Base-by-base conservation (phyloP, 2,888 invertebrate genomes). In the Apamea crenata region DNA sequence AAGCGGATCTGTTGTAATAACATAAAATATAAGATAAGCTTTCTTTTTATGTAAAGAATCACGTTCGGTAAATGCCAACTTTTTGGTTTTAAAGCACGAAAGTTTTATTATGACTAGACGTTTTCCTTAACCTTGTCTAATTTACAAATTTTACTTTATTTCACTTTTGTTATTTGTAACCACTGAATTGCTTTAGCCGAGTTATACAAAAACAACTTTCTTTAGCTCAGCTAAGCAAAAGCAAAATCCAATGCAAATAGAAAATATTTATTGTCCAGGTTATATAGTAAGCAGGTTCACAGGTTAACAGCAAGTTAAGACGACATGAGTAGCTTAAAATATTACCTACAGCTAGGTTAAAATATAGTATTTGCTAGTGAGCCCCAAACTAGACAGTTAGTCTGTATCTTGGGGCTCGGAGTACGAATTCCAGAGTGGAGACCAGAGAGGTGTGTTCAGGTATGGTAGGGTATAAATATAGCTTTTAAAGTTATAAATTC, bases 1-100 rank as follows among this genome's bases (percentile, higher is more conserved):
- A 81, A 75, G 29, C 86, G 82, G 71, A 85, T 85, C 59, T 83
- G 71, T 44, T 29, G 66, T 74, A 59, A 72, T 71, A 75, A 72
- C 68, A 75, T 65, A 73, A 81, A 83, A 85, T 85, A n/a, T 65
- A 72, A 71, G 70, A 85, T 59, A 65, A 59, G n/a, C 75, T 86
- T 83, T 82, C 75, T 86, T 83, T 85, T 83, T 61, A 53, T 47
- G 63, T 73, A 69, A 74, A 71, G n/a, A 66, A 70, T 65, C 56
- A 63, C 40, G 66, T 82, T 74, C 63, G 25, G 56, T 61, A 72
- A 73, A 86, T 63, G 66, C 29, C 53, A 73, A n/a, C n/a, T 29
- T 29, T 63, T 6, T 32, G 32, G 21, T 21, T 50, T 36, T 56
- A 18, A 47, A 65, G 8, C 7, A 21, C 16, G 3, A n/a, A 16